Conservation (phyloP, 2,113 vertebrate genomes). For the Pedetes capensis region DNA sequence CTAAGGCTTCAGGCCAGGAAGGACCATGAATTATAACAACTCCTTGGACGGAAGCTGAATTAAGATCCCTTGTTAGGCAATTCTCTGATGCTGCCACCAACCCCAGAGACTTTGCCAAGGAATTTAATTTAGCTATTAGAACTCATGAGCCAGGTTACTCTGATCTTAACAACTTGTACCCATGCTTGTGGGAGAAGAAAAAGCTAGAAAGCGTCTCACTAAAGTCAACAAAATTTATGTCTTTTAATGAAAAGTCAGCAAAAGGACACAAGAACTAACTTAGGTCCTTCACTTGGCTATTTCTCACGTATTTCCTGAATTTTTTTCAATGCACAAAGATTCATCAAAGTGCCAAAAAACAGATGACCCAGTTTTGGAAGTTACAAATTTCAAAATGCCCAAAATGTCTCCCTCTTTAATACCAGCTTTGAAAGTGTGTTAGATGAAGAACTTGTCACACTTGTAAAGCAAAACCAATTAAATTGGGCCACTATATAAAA, state of each 20-base stretch:
- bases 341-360: neutral
- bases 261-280: neutral
- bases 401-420: neutral
- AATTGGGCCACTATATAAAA: neutral
- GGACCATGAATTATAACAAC: neutral
- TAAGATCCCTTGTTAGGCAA: neutral
- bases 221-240: neutral
- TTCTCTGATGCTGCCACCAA: neutral
- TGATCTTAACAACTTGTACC: neutral
- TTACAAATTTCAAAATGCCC: neutral
- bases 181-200: neutral
- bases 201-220: neutral
- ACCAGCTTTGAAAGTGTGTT: neutral
- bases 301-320: neutral
- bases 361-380: neutral
- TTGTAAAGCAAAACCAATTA: neutral
- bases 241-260: too few relatives aligned
- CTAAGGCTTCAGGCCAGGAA: neutral
- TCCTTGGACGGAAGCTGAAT: neutral
- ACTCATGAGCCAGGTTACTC: neutral
- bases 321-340: neutral
- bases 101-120: neutral
- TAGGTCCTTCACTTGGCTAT: neutral
- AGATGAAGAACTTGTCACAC: too few relatives aligned
- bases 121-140: neutral